Evolutionary conservation across 2,888 invertebrate genomes (phyloP).

Genomic region (Carpatolechia fugitivella): DNA sequence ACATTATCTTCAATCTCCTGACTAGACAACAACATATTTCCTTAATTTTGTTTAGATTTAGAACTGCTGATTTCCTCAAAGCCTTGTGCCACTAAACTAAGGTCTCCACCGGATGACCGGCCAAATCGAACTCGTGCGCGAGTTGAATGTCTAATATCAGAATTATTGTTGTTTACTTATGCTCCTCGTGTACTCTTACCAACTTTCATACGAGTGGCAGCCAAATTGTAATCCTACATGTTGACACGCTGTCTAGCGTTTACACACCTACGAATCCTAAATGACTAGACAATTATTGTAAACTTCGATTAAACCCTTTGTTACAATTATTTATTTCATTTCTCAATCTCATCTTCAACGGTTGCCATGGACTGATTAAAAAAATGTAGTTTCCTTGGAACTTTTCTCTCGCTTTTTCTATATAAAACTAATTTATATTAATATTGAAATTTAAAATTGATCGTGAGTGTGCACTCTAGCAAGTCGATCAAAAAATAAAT

Average conservation of each 20-base stretch:
- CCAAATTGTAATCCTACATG: neutral
- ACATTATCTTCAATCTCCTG: too few relatives aligned
- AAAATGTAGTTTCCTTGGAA: too few relatives aligned
- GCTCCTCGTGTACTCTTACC: slow-evolving; percentile 19
- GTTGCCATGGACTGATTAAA: too few relatives aligned
- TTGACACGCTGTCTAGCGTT: neutral
- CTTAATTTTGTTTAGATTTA: neutral
- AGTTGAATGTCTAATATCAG: slow-evolving; percentile 29
- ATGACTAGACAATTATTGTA: neutral
- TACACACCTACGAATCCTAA: too few relatives aligned
- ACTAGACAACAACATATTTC: neutral
- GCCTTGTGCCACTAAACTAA: slow-evolving; percentile 33
- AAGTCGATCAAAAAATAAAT: too few relatives aligned
- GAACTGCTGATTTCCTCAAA: slow-evolving; percentile 14
- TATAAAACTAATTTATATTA: too few relatives aligned
- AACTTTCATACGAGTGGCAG: slow-evolving; percentile 17
- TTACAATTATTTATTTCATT: too few relatives aligned
- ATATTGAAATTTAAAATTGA: too few relatives aligned
- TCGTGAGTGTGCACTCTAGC: too few relatives aligned
- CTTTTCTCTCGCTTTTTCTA: too few relatives aligned
- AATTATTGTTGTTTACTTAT: slow-evolving; percentile 28
- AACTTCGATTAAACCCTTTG: too few relatives aligned
- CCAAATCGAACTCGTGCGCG: slow-evolving; percentile 35
- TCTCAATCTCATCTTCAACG: too few relatives aligned
- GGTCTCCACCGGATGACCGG: slow-evolving; percentile 38